phyloP scores from a whole-genome alignment of 2,888 invertebrate genomes.

The Thysanoteuthis rhombus region DNA sequence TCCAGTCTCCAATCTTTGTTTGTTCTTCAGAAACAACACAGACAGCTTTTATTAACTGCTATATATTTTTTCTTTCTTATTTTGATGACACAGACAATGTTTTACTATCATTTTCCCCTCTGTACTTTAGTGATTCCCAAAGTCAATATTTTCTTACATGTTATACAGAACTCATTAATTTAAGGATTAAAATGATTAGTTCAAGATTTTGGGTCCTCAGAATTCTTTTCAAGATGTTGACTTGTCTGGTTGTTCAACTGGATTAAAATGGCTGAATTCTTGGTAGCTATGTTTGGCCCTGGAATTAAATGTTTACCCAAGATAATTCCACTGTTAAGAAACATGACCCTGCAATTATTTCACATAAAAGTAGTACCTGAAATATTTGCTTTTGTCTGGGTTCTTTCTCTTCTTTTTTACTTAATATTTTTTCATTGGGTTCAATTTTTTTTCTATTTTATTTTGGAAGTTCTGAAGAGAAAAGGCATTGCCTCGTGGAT shows the following conservation, averaged over 20 bases:
- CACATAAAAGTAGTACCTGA: neutral
- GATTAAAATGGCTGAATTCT: neutral
- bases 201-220: neutral
- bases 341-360: neutral
- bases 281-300: neutral
- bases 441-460: neutral
- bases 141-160: neutral
- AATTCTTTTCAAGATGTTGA: constrained; percentile 12
- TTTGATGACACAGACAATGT: neutral
- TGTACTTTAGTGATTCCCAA: neutral
- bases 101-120: neutral
- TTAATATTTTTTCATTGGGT: neutral
- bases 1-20: neutral
- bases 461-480: neutral
- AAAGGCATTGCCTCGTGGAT: neutral
- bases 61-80: neutral
- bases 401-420: neutral
- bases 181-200: constrained; percentile 12
- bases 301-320: neutral
- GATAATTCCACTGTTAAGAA: neutral
- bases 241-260: neutral
- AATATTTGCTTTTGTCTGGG: neutral
- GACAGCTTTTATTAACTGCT: neutral
- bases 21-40: neutral
- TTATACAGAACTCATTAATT: neutral